Base-by-base conservation (phyloP, 1,140 invertebrate genomes). In the Caenorhabditis briggsae region DNA sequence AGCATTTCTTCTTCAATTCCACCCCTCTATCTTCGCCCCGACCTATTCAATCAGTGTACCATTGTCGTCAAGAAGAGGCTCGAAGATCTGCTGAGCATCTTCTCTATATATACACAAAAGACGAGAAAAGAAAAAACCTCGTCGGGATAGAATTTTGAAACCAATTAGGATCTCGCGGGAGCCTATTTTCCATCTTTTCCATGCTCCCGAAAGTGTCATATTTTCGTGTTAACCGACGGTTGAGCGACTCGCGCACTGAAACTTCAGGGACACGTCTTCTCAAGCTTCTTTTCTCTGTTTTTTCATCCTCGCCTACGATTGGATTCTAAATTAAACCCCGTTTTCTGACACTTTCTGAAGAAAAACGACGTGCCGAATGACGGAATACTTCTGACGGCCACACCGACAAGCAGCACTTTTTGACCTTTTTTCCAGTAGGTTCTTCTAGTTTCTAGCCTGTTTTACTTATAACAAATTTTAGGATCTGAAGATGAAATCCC, bases 211-310 rank as follows among this genome's bases (percentile, higher is more conserved):
- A 78, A 78, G 70, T 78, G 70, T 78, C 70, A 78, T 78, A 78
- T 78, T 78, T 78, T 78, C 70, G 70, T 78, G 70, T 78, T 78
- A 78, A 78, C 70, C 46, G 20, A 20, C 70, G 70, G 70, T 78
- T 78, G 70, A 78, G 70, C 70, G 70, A 41, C 18, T 50, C 46
- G 46, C 8, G 70, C 43, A 78, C 70, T 78, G 70, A 78, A 78
- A 78, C 70, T 78, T 78, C 70, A 78, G 70, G 3, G 33, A 50
- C 70, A 78, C 70, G 64, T 70, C 64, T 70, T 70, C 14, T 70
- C 11, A 33, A 43, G 50, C 53, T 50, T 53, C 46, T 53, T 12
- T 6, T 14, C 11, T 46, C 18, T 70, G 16, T 12, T 25, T 64
- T 78, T 53, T 78, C 11, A 53, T 33, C 33, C 33, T 33, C 33